Base-by-base conservation (phyloP, 2,797 vertebrate species). In the Myripristis jacobus region DNA sequence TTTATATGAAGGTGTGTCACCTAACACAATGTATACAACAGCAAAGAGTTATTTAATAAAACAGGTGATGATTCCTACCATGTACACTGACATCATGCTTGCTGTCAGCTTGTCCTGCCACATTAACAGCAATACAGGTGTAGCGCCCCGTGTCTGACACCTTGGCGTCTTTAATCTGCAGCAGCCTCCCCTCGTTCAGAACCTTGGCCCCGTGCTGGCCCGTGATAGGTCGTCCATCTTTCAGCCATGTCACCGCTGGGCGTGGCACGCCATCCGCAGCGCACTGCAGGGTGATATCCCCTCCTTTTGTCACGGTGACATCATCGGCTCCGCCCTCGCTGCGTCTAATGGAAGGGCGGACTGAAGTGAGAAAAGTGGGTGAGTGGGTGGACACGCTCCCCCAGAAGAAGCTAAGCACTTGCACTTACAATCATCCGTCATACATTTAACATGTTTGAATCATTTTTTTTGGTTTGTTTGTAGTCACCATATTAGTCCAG, bases 131-230 rank as follows among this genome's bases (percentile, higher is more conserved):
- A 2, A 98, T 91, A 19, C 98, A 99, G 51, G 94, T 92, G 66
- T 99, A 99, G 68, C 94, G 96, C 9, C 98, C 98, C 0, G 95
- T 96, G 89, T 99, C 95, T 0, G 95, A 94, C 69, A 98, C 88
- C 11, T 91, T 94, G 27, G 92, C 79, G 0, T 91, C 94, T 79
- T 92, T 93, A 79, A 99, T 91, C 53, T 91, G 94, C 74, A 99
- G 87, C 24, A 94, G 65, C 12, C 55, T 89, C 1, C 96, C 96
- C 2, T 95, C 94, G 0, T 88, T 93, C 63, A 95, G 84, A 70
- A 97, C 84, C 2, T 66, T 89, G 1, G 92, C 51, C 0, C 90
- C 94, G 1, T 80, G 87, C 19, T 87, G 92, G 2, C 83, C 79
- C 2, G 69, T 70, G 77, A 98, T 77, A 0, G 94, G 94, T n/a